Evolutionary conservation across 2,888 invertebrate species (phyloP).

Genomic region (Digitonthophagus gazella): DNA sequence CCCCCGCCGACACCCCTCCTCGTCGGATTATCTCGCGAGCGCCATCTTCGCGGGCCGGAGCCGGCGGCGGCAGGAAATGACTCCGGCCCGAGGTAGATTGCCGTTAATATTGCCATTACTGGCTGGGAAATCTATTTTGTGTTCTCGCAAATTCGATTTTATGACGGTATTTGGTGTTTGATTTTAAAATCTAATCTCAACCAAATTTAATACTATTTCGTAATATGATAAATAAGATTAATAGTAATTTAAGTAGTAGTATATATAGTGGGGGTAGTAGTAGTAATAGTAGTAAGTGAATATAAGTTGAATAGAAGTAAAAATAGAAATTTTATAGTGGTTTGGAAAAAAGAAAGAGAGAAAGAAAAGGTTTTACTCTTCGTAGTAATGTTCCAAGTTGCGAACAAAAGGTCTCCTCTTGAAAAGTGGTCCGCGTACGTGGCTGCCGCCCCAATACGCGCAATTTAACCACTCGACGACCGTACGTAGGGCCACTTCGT

Average conservation of each 20-base stretch:
- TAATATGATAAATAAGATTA: too few relatives aligned
- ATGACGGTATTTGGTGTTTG: background rate
- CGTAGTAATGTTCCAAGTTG: background rate
- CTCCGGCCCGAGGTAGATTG: conserved; percentile 49
- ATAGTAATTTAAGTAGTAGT: too few relatives aligned
- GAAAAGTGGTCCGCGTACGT: background rate
- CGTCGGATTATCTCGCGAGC: conserved; percentile 47
- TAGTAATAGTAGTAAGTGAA: too few relatives aligned
- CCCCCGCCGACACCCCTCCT: conserved; percentile 29
- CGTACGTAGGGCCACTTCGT: background rate
- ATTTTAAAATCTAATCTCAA: too few relatives aligned
- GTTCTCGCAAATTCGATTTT: conserved; percentile 22
- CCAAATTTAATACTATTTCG: too few relatives aligned
- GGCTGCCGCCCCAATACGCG: background rate
- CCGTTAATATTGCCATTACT: conserved; percentile 48
- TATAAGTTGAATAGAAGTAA: background rate
- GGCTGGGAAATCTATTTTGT: conserved; percentile 43
- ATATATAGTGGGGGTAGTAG: too few relatives aligned
- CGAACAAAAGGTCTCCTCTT: background rate
- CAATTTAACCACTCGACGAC: background rate
- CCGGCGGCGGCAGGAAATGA: conserved; percentile 44
- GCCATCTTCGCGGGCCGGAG: conserved; percentile 34
- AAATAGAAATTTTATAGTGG: background rate
- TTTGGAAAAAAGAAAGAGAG: background rate
- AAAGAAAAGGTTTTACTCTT: background rate